These are phyloP conservation scores for Pitangus sulphuratus DNA, from an alignment of 2,797 vertebrate genomes.

Conservation along the genomic window DNA sequence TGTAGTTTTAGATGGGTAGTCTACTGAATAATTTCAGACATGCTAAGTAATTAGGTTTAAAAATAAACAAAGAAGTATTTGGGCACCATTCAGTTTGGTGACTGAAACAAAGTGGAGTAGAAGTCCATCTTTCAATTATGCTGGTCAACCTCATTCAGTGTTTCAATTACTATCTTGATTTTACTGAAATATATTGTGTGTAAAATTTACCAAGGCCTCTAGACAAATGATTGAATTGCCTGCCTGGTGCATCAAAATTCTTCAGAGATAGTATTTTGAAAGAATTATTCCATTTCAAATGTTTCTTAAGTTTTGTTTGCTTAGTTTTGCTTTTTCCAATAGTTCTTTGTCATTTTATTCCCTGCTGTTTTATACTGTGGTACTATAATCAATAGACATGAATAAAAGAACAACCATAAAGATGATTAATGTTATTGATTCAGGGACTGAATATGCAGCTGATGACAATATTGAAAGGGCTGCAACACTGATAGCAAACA, in stretches of 20 bases:
- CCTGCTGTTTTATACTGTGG: neutral
- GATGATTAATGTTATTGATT: constrained; percentile 45
- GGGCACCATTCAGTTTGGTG: neutral
- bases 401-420: constrained; percentile 40
- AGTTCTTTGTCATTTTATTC: neutral
- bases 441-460: neutral
- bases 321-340: neutral
- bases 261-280: neutral
- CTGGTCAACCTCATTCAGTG: neutral
- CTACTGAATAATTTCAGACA: neutral
- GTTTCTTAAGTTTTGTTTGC: neutral
- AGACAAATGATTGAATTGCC: neutral
- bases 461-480: neutral
- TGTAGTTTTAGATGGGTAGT: neutral
- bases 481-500: neutral
- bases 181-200: neutral
- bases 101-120: neutral
- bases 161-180: neutral
- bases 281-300: neutral
- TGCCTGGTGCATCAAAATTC: neutral
- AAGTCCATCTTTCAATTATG: neutral
- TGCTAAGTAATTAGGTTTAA: neutral
- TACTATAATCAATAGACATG: constrained; percentile 21
- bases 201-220: neutral
- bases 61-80: neutral